Evolutionary conservation across 2,797 vertebrate genomes (phyloP), one percentile per base, ranked within the genome.

Genomic region (Pteropus rufus): DNA sequence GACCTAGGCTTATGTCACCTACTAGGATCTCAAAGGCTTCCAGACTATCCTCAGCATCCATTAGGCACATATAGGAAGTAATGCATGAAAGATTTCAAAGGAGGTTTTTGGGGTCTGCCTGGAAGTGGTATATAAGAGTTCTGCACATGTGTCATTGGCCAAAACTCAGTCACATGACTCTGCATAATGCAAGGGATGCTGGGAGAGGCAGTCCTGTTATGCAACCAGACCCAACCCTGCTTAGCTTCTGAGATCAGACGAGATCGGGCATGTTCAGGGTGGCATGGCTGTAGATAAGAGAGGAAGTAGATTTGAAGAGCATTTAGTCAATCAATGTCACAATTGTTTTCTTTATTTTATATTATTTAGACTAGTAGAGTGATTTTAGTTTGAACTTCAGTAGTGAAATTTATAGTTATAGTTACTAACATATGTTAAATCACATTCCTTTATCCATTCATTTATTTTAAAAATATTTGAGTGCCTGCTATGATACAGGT

Each of bases 381-480:
- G n/a, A 93, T 41, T 94, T 84, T 86, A 85, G 36, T 83, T 84
- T 60, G 89, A 96, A 94, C 86, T 83, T 82, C 16, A 85, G 8
- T 75, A 64, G 29, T 36, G 44, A 16, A 49, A 49, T 49, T 49
- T 49, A 49, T 49, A 49, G 49, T 89, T 94, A 36, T 70, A 90
- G 12, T 19, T 56, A 16, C 72, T 81, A 62, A 64, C 39, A 58
- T 26, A 46, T 67, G 69, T 84, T 72, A 95, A 91, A 24, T 34
- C 58, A 90, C 15, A 29, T 56, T 87, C 29, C 41, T 72, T 52
- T 12, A 79, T 14, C 21, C 18, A 41, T 79, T 39, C 10, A 49
- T 44, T 94, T 88, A 52, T 83, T 64, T 46, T 36, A 80, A 58
- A 88, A 87, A 49, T 46, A 75, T 34, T 39, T 18, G 34, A 60